Evolutionary conservation across 2,113 vertebrate genomes (phyloP).

Genomic region (Rhegmatorhina hoffmannsi): DNA sequence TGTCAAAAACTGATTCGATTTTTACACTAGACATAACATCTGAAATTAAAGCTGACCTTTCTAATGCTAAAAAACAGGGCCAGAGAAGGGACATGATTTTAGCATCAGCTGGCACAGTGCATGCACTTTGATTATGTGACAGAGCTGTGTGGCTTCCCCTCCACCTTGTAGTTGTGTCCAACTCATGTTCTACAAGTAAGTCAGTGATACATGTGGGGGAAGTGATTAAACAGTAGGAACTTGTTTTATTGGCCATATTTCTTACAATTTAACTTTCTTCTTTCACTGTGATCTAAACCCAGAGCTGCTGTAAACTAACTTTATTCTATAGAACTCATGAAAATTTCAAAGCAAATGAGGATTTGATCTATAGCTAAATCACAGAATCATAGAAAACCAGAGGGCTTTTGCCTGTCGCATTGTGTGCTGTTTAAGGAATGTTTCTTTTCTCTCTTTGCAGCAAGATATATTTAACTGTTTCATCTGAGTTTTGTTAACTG

Average conservation of each 20-base stretch:
- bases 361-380: not conserved
- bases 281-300: not conserved
- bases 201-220: not conserved
- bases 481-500: not conserved
- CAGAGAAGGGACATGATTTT: not conserved
- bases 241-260: not conserved
- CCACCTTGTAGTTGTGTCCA: not conserved
- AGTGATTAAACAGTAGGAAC: not conserved
- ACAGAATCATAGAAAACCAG: not conserved
- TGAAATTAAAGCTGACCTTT: not conserved
- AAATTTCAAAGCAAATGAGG: not conserved
- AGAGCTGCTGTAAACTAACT: not conserved
- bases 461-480: not conserved
- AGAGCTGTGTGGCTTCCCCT: not conserved
- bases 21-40: not conserved
- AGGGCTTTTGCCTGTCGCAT: not conserved
- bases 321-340: not conserved
- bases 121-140: not conserved
- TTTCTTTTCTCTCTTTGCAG: not conserved
- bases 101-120: not conserved
- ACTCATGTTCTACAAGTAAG: not conserved
- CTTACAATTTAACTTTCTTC: not conserved
- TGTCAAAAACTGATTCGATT: not conserved
- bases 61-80: not conserved
- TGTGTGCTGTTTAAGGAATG: not conserved